These are phyloP conservation scores for Tenthredo amoena DNA, from an alignment of 2,888 invertebrate species.

Conservation along the genomic window DNA sequence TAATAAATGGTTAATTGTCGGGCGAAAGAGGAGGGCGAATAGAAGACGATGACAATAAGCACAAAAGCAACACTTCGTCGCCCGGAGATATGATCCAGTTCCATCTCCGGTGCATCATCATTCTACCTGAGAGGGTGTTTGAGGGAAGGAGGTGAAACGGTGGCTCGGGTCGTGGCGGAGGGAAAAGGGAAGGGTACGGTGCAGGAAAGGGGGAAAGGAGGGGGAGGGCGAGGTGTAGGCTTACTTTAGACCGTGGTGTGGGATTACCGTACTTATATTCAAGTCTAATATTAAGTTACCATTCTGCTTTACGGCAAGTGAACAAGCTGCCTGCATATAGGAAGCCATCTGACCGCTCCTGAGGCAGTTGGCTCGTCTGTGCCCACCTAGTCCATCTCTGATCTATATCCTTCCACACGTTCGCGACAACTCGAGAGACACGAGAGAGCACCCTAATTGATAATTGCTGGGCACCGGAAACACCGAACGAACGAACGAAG, in stretches of 20 bases:
- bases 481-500: neutral
- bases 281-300: slow-evolving; percentile 77
- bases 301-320: slow-evolving; percentile 78
- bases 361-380: slow-evolving; percentile 74
- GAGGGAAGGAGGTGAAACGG: slow-evolving; percentile 55
- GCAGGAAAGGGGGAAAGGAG: slow-evolving; percentile 54
- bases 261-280: slow-evolving; percentile 77
- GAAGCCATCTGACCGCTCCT: slow-evolving; percentile 76
- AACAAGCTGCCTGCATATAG: slow-evolving; percentile 78
- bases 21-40: slow-evolving; percentile 1
- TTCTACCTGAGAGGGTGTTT: slow-evolving; percentile 59
- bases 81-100: slow-evolving; percentile 71
- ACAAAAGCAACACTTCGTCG: slow-evolving; percentile 63
- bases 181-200: slow-evolving; percentile 47
- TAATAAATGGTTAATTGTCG: neutral
- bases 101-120: slow-evolving; percentile 67
- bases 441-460: slow-evolving; percentile 56
- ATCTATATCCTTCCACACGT: slow-evolving; percentile 45
- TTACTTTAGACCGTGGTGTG: slow-evolving; percentile 76
- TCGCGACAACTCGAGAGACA: slow-evolving; percentile 50
- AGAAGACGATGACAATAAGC: slow-evolving; percentile 39
- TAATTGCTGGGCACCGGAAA: slow-evolving; percentile 13
- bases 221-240: slow-evolving; percentile 72
- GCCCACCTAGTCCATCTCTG: slow-evolving; percentile 67
- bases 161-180: slow-evolving; percentile 48